These are phyloP conservation scores for Epinotia ramella DNA, from an alignment of 2,888 invertebrate species.

Conservation along the genomic window DNA sequence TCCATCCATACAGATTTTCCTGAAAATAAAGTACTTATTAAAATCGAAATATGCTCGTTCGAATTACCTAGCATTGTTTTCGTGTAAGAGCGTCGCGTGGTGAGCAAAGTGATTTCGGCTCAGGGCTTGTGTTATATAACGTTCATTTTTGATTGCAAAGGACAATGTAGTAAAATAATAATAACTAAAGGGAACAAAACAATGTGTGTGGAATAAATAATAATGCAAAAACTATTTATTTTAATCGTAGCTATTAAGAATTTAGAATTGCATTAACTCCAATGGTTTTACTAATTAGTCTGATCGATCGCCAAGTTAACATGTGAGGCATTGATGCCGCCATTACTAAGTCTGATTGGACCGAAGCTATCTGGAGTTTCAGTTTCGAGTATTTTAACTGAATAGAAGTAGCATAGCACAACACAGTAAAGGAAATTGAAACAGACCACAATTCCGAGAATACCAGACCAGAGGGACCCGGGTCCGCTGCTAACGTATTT, in stretches of 20 bases:
- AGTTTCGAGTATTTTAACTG: neutral
- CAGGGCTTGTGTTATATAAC: neutral
- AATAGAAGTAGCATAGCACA: neutral
- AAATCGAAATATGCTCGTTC: too few species aligned
- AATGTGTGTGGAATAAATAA: too few species aligned
- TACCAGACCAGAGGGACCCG: too few species aligned
- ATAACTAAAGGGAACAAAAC: neutral
- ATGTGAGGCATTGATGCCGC: neutral
- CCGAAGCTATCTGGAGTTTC: neutral
- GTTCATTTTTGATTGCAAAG: neutral
- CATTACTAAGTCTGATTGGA: slow-evolving; percentile 7
- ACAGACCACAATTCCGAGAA: neutral
- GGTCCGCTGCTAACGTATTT: too few species aligned
- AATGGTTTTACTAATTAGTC: slow-evolving; percentile 5
- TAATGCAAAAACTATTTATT: too few species aligned
- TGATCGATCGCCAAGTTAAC: neutral
- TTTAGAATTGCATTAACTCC: neutral
- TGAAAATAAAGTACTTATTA: too few species aligned
- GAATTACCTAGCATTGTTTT: too few species aligned
- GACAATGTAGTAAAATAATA: neutral
- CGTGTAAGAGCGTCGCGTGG: too few species aligned
- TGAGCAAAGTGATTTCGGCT: too few species aligned
- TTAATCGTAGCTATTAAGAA: neutral
- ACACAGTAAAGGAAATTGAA: neutral
- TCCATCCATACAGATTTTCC: too few species aligned